Evolutionary conservation across 2,888 invertebrate species (phyloP), one percentile per base, ranked within the genome.

Genomic region (Microctonus hyperodae): DNA sequence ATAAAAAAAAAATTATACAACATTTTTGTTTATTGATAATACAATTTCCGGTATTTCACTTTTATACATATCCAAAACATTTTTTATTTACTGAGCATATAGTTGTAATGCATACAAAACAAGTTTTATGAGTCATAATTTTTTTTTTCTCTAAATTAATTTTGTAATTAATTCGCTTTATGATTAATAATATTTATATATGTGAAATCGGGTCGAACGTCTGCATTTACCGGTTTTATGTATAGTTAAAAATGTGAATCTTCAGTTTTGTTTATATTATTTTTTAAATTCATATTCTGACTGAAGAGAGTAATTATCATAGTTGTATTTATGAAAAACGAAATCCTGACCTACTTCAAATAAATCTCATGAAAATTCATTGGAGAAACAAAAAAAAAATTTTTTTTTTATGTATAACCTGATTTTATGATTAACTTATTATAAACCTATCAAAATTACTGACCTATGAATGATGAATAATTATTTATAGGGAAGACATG

Each of bases 401-500:
- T 5, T 28, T 23, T 51, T 22, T 51, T 22, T 25, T 7, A 6
- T 51, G 7, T 13, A 13, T 40, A n/a, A 40, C 11, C n/a, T 40
- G 3, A 13, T 16, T 13, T n/a, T 3, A 6, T 13, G n/a, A n/a
- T 20, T n/a, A 6, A 44, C 28, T 25, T n/a, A n/a, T 22, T 53
- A 6, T 53, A 10, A 10, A 6, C 7, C 2, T 28, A 28, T 28
- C 28, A 7, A 23, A 53, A 11, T 53, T 53, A 28, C 28, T 28
- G 1, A 53, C 13, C 4, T 13, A 53, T 44, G 1, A 44, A 20
- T 44, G 25, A 53, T 44, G 1, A 44, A 20, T 44, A 16, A 40
- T 20, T 69, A 40, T 37, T 31, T 53, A 23, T 51, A 77, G 77
- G 70, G 67, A 23, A 65, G 69, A 65, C 70, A 74, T 28, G 74